phyloP scores from a whole-genome alignment of 2,113 vertebrate genomes.

The Chamaea fasciata region DNA sequence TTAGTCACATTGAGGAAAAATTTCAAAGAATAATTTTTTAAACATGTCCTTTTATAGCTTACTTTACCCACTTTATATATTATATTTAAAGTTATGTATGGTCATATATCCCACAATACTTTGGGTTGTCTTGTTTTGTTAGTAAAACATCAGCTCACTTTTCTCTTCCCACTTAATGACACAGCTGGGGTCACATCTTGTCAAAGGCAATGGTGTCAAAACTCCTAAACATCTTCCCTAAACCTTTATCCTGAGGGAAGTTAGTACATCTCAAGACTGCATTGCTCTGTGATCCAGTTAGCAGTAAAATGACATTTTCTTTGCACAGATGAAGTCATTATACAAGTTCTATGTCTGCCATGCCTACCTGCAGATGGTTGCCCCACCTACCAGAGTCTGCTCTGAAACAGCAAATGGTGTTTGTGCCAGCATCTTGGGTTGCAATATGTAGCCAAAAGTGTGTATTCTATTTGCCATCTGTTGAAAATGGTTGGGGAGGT shows the following conservation, averaged over 20 bases:
- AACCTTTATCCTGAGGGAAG: neutral
- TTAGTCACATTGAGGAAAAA: conserved; percentile 15
- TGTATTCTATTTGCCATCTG: too few relatives aligned
- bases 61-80: neutral
- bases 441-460: too few relatives aligned
- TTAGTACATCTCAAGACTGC: neutral
- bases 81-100: neutral
- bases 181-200: neutral
- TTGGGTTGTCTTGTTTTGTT: neutral
- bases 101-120: neutral
- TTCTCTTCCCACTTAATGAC: neutral
- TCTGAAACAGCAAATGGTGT: neutral
- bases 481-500: too few relatives aligned
- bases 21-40: conserved; percentile 29
- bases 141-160: neutral
- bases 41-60: conserved; percentile 26
- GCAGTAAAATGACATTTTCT: neutral
- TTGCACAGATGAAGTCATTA: neutral
- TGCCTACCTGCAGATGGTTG: neutral
- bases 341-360: neutral
- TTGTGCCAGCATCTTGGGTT: neutral
- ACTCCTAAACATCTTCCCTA: neutral
- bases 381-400: neutral
- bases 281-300: neutral
- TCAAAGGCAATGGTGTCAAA: neutral